A percentile compares a stretch with the other conserved stretches of the same genome.
phyloP scores from a whole-genome alignment of 2,888 invertebrate species.

The Entomobrya proxima region DNA sequence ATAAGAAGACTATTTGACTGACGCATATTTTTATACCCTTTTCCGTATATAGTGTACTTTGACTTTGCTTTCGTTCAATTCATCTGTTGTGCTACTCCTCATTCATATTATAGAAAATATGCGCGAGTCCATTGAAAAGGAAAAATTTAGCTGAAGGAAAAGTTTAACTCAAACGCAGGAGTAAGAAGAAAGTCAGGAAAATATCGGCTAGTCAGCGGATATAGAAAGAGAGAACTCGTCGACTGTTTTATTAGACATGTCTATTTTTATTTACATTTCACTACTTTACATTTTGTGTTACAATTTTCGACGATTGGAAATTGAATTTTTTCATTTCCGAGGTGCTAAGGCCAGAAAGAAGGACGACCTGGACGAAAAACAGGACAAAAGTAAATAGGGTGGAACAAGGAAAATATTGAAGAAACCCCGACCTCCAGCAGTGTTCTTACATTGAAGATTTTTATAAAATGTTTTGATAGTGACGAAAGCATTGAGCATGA shows the following conservation, averaged over 20 bases:
- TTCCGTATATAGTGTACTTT: neutral
- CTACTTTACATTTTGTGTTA: neutral
- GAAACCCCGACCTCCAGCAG: neutral
- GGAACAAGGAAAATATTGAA: neutral
- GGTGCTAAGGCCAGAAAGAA: neutral
- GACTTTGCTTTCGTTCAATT: neutral
- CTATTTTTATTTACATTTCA: neutral
- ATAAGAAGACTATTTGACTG: neutral
- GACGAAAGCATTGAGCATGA: conserved; percentile 5
- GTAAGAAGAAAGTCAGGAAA: too few relatives aligned
- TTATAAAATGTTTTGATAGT: neutral
- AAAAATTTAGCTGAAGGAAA: neutral
- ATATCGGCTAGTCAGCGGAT: neutral
- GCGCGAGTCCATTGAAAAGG: neutral
- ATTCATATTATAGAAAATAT: conserved; percentile 32
- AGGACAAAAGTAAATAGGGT: neutral
- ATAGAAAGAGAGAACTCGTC: neutral
- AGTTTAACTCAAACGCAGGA: neutral
- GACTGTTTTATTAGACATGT: neutral
- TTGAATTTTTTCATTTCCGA: neutral
- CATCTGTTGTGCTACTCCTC: neutral
- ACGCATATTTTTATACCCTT: neutral
- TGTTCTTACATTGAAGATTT: neutral
- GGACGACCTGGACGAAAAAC: neutral
- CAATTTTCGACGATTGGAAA: neutral